Evolutionary conservation across 1,140 invertebrate species (phyloP).

Genomic region (Ctenoplectra terminalis): DNA sequence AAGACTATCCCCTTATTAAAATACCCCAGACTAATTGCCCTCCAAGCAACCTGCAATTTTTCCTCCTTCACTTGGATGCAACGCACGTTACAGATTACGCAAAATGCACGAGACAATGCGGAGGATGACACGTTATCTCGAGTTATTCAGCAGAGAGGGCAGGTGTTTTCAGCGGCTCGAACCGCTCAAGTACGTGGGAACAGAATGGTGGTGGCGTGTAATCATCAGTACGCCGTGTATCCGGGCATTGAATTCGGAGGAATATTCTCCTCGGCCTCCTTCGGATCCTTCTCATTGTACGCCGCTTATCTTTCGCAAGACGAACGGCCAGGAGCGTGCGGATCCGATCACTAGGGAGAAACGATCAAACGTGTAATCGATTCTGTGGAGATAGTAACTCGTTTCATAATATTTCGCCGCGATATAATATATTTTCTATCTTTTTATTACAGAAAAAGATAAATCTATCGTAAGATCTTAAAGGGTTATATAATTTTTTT

Average conservation of each 20-base stretch:
- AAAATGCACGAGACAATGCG: slow-evolving; percentile 34
- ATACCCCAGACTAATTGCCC: neutral
- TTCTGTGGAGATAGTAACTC: neutral
- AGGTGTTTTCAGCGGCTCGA: slow-evolving; percentile 6
- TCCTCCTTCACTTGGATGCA: neutral
- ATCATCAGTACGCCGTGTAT: slow-evolving; percentile 73
- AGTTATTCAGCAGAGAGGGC: neutral
- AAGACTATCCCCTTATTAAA: neutral
- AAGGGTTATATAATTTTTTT: neutral
- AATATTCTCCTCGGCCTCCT: no score
- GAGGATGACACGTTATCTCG: slow-evolving; percentile 5
- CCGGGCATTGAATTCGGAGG: slow-evolving; percentile 72
- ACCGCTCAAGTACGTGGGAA: slow-evolving; percentile 39
- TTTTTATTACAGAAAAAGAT: neutral
- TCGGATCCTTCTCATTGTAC: slow-evolving; percentile 56
- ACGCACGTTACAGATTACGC: slow-evolving; percentile 10
- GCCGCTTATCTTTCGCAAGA: slow-evolving; percentile 38
- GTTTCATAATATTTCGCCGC: neutral
- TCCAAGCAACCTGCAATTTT: neutral
- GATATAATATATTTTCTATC: neutral
- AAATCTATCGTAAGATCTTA: no score
- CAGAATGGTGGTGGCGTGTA: slow-evolving; percentile 56
- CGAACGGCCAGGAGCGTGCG: neutral
- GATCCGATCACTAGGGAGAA: slow-evolving; percentile 1
- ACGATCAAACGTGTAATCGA: slow-evolving; percentile 36